A percentile compares a stretch with the other conserved stretches of the same genome.
phyloP scores from a whole-genome alignment of 2,888 invertebrate genomes.

The Phasia obesa region DNA sequence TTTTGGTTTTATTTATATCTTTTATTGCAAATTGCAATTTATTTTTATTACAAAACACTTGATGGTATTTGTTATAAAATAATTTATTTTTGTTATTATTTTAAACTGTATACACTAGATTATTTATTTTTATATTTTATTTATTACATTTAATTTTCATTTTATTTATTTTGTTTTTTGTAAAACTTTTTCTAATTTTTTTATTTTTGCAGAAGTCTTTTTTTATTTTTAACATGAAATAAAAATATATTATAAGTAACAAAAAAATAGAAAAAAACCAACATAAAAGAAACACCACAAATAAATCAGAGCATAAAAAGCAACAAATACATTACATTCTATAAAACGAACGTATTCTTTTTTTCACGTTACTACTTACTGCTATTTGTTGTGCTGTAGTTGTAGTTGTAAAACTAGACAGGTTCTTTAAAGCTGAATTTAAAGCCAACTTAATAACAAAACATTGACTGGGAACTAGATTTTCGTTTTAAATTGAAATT shows the following conservation, averaged over 20 bases:
- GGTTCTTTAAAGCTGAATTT: constrained; percentile 57
- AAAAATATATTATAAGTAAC: constrained; percentile 14
- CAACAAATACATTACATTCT: constrained; percentile 56
- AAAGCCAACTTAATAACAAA: constrained; percentile 27
- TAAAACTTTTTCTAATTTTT: constrained; percentile 42
- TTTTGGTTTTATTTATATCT: constrained; percentile 9
- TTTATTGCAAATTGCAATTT: constrained; percentile 31
- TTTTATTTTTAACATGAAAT: constrained; percentile 45
- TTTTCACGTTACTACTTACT: constrained; percentile 20
- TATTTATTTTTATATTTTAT: constrained; percentile 15
- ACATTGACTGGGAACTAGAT: constrained; percentile 60
- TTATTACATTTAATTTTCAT: constrained; percentile 32
- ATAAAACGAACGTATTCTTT: constrained; percentile 48
- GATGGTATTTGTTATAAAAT: constrained; percentile 26
- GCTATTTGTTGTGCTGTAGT: constrained; percentile 19
- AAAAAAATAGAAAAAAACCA: constrained; percentile 26
- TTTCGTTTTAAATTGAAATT: constrained; percentile 48
- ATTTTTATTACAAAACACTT: constrained; percentile 42
- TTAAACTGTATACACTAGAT: constrained; percentile 32
- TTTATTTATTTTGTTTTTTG: constrained; percentile 36
- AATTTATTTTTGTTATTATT: constrained; percentile 36
- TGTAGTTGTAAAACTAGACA: constrained; percentile 52
- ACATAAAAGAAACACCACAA: constrained; percentile 65
- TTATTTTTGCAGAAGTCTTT: constrained; percentile 42
- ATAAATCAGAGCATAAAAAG: constrained; percentile 67